Evolutionary conservation across 2,113 vertebrate species (phyloP).

Genomic region (Gymnogyps californianus): DNA sequence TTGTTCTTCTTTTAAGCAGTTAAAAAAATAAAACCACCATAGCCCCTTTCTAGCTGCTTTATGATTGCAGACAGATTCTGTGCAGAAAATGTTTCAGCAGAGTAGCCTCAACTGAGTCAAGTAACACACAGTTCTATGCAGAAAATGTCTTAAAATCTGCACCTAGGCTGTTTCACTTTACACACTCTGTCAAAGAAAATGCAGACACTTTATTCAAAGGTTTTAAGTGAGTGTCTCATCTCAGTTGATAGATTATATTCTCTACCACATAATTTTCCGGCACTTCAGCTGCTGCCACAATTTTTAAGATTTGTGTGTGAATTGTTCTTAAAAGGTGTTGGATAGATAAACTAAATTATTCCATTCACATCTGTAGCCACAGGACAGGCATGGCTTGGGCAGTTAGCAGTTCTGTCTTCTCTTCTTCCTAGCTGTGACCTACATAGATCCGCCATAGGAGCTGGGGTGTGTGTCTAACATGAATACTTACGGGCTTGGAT

Average conservation of each 20-base stretch:
- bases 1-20: constrained; percentile 72
- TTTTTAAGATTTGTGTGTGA: not conserved
- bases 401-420: not conserved
- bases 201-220: not conserved
- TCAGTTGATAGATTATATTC: not conserved
- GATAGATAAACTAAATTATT: not conserved
- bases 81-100: not conserved
- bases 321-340: not conserved
- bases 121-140: not conserved
- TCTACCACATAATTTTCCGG: not conserved
- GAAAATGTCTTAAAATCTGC: not conserved
- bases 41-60: not conserved
- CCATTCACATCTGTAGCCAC: not conserved
- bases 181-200: not conserved
- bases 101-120: not conserved
- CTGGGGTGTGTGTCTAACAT: not conserved
- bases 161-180: not conserved
- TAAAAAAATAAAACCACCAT: not conserved
- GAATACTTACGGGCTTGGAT: fast-evolving
- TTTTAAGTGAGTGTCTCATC: not conserved
- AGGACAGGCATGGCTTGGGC: not conserved
- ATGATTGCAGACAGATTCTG: not conserved
- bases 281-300: not conserved
- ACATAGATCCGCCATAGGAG: not conserved
- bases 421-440: not conserved